Evolutionary conservation across 23 tunicate species (phyloP), one percentile per base, ranked within the genome.

Genomic region (Styela plicata): DNA sequence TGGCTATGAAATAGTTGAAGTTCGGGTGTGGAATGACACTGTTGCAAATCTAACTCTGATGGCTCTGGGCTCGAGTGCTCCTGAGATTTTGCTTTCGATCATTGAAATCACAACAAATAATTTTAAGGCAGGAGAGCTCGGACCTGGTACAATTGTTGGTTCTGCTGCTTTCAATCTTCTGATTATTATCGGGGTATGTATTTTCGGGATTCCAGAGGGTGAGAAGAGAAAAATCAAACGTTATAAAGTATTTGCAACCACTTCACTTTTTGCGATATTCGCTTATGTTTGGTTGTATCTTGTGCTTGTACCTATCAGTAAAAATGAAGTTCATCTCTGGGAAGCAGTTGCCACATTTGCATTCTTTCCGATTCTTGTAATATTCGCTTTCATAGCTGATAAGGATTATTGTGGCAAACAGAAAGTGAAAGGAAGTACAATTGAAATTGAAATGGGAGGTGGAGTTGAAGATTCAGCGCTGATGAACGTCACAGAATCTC

Each of bases 21-120:
- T 96, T n/a, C 70, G 97, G 30, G 85, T 96, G 18, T 96, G 99
- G 99, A 96, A 96, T 63, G 99, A 91, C 74, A 96, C 99, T 37
- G 99, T 96, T 20, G 99, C 99, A 2, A 96, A 96, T 74, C 65
- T 96, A n/a, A 96, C 99, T 52, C 67, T 96, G 33, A 91, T 96
- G 97, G 99, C 99, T 2, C 91, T 96, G 31, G 99, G 99, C 0
- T 91, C 97, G 7, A 86, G 92, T 70, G 90, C 96, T 2, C 99
- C 99, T 18, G 99, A 96, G 71, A 96, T 96, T 36, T 73, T 96
- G 67, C 94, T 96, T 34, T 84, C 92, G 19, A 84, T 91, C 2
- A 91, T 96, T 83, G 99, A 96, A 85, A 89, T 91, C 70, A 64
- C 88, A 2, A 86, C 85, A 24, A 96, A 91, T 82, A 87, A 87